Evolutionary conservation across 2,113 vertebrate genomes (phyloP).

Genomic region (Progne subis): DNA sequence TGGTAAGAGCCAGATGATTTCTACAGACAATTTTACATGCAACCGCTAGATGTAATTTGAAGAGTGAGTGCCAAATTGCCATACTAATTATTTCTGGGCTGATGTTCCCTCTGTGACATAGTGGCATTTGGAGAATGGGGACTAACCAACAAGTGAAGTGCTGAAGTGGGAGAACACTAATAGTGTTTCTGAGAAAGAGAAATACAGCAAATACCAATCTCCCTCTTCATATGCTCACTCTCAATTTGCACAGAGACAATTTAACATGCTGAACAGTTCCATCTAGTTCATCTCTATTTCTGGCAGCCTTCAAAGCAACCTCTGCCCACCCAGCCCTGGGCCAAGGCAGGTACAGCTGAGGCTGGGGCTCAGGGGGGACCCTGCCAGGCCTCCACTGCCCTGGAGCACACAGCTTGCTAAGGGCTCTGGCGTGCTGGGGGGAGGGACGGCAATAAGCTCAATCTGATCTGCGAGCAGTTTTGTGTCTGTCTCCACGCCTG

Average conservation of each 20-base stretch:
- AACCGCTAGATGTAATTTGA: conserved; percentile 58
- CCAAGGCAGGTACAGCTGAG: background rate
- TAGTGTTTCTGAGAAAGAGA: conserved; percentile 32
- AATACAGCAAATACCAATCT: conserved; percentile 20
- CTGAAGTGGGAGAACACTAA: conserved; percentile 62
- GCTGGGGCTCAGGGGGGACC: background rate
- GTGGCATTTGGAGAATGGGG: conserved; percentile 60
- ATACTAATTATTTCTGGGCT: conserved; percentile 57
- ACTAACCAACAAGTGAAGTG: conserved; percentile 58
- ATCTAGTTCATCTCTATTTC: background rate
- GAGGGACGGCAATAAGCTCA: background rate
- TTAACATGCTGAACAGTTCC: background rate
- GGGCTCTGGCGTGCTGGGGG: background rate
- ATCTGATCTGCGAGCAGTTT: background rate
- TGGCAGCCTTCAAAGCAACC: background rate
- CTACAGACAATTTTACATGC: conserved; percentile 28
- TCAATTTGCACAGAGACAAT: conserved; percentile 12
- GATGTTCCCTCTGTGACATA: conserved; percentile 61
- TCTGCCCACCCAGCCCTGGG: background rate
- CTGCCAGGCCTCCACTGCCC: background rate
- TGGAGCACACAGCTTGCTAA: background rate
- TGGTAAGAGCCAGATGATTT: conserved; percentile 48
- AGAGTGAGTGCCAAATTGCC: conserved; percentile 53
- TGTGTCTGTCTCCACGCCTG: background rate
- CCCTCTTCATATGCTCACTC: background rate